A percentile compares a stretch with the other conserved stretches of the same genome.
Evolutionary conservation across 2,797 vertebrate genomes (phyloP).

Genomic region (Enteromius unitaeniatus): DNA sequence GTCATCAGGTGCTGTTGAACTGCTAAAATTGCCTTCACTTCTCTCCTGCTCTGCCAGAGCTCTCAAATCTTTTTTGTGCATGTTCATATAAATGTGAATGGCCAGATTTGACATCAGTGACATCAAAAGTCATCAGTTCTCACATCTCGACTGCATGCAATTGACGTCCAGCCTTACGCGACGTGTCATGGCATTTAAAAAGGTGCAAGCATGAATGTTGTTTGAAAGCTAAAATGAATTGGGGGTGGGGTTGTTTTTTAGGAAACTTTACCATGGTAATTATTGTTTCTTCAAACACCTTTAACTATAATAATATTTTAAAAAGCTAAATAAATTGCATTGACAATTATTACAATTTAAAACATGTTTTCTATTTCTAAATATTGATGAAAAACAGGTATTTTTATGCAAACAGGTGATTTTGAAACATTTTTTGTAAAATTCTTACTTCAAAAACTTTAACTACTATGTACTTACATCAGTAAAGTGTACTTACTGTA

Average conservation of each 20-base stretch:
- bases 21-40: background rate
- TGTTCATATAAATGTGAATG: background rate
- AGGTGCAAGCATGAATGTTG: background rate
- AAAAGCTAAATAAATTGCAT: background rate
- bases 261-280: background rate
- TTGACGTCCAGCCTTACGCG: background rate
- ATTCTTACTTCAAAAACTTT: no score
- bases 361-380: background rate
- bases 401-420: no score
- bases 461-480: no score
- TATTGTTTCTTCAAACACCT: background rate
- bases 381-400: background rate
- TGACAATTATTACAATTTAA: background rate
- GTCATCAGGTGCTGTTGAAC: background rate
- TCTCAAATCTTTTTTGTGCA: background rate
- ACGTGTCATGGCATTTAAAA: conserved; percentile 1
- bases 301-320: no score
- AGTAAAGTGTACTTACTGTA: no score
- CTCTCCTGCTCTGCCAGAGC: background rate
- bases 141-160: background rate
- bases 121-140: conserved; percentile 8
- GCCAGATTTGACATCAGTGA: conserved; percentile 2
- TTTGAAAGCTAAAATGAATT: conserved; percentile 17
- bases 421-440: no score
- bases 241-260: no score